Evolutionary conservation across 2,113 vertebrate species (phyloP).

Genomic region (Tamias sibiricus): DNA sequence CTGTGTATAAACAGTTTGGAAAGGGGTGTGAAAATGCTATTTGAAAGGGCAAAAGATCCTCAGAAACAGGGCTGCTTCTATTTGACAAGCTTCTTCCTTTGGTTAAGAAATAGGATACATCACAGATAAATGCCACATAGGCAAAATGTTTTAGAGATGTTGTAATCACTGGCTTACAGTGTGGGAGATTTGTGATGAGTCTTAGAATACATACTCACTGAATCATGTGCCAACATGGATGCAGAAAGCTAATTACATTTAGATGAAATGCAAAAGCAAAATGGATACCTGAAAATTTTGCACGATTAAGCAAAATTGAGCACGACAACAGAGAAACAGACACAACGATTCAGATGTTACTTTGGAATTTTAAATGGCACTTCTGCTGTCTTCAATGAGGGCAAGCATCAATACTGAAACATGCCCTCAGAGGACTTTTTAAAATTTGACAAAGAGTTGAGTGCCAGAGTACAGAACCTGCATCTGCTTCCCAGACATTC

Average conservation of each 20-base stretch:
- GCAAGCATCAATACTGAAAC: background rate
- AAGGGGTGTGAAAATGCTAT: background rate
- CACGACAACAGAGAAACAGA: background rate
- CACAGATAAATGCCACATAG: conserved; percentile 23
- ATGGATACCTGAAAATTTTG: conserved; percentile 35
- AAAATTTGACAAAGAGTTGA: background rate
- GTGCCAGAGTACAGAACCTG: background rate
- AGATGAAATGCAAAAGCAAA: conserved; percentile 58
- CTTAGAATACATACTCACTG: conserved; percentile 11
- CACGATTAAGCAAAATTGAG: conserved; percentile 55
- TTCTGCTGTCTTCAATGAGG: background rate
- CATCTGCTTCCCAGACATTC: background rate
- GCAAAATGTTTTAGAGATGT: conserved; percentile 53
- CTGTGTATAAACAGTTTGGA: background rate
- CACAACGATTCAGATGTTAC: conserved; percentile 25
- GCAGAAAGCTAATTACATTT: conserved; percentile 65
- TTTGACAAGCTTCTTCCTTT: conserved; percentile 12
- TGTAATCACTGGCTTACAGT: background rate
- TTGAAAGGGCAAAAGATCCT: conserved; percentile 22
- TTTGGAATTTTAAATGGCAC: conserved; percentile 29
- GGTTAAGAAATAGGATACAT: conserved; percentile 35
- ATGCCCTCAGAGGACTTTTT: background rate
- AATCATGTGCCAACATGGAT: conserved; percentile 51
- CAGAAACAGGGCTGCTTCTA: background rate
- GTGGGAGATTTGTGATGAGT: background rate